phyloP scores from a whole-genome alignment of 2,888 invertebrate genomes.

The Heterodera filipjevi region DNA sequence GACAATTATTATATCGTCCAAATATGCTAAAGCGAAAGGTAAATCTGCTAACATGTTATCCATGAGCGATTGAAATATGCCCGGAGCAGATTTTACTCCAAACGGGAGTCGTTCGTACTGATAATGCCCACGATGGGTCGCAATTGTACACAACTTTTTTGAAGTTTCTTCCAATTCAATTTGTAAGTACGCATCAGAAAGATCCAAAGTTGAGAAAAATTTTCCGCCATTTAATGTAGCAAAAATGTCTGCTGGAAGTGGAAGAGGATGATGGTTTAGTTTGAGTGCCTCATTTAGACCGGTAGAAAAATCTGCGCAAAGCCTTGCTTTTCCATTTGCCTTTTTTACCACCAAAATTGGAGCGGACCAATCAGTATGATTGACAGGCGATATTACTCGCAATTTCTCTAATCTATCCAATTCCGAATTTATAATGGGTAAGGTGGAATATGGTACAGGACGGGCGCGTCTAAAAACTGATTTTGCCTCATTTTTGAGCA shows the following conservation, averaged over 20 bases:
- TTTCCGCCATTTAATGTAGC: conserved; percentile 45
- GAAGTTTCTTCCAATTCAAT: conserved; percentile 43
- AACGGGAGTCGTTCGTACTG: conserved; percentile 44
- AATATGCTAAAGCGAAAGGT: conserved; percentile 29
- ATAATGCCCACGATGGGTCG: conserved; percentile 48
- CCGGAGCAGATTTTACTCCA: conserved; percentile 44
- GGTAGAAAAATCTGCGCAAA: conserved; percentile 50
- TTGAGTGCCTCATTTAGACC: conserved; percentile 46
- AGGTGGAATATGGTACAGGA: not conserved
- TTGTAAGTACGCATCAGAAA: conserved; percentile 51
- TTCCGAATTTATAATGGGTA: conserved; percentile 28
- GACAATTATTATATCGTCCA: conserved; percentile 43
- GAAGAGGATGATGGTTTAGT: conserved; percentile 44
- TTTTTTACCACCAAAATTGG: too few relatives aligned
- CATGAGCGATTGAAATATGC: conserved; percentile 46
- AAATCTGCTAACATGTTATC: conserved; percentile 42
- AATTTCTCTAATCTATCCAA: conserved; percentile 38
- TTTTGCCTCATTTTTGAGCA: not conserved
- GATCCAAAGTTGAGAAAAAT: conserved; percentile 46
- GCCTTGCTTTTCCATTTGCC: too few relatives aligned
- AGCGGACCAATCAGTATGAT: conserved; percentile 46
- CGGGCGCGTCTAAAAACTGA: conserved; percentile 5
- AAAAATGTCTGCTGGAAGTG: too few relatives aligned
- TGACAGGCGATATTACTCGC: conserved; percentile 41
- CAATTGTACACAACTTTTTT: conserved; percentile 41